Evolutionary conservation across 2,888 invertebrate species (phyloP).

Genomic region (Dicroscelio sp.): DNA sequence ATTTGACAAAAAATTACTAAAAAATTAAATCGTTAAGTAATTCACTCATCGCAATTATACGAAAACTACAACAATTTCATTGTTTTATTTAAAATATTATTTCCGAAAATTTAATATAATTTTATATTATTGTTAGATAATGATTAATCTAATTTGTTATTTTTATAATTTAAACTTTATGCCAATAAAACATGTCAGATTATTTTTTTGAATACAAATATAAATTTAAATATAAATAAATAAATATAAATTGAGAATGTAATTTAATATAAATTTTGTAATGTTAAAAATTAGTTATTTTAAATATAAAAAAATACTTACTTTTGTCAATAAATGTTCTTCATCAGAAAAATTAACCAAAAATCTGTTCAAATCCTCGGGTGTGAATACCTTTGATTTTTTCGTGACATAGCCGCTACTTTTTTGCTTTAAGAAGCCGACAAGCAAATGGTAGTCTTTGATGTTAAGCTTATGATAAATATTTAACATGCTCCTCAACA

Average conservation of each 20-base stretch:
- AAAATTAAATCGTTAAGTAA: no score
- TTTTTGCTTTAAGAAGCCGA: conserved; percentile 24
- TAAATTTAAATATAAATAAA: no score
- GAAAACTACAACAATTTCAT: no score
- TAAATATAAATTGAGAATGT: neutral
- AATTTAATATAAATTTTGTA: neutral
- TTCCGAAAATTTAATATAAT: no score
- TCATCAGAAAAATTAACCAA: neutral
- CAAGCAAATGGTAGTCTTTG: neutral
- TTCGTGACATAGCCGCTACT: conserved; percentile 17
- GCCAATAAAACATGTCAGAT: no score
- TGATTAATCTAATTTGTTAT: no score
- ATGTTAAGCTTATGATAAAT: conserved; percentile 25
- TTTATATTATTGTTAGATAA: no score
- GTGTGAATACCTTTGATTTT: conserved; percentile 23
- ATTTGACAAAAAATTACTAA: no score
- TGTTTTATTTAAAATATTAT: no score
- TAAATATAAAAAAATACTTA: neutral
- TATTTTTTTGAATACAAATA: no score
- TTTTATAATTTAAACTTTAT: no score
- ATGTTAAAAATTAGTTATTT: neutral
- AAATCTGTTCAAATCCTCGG: conserved; percentile 9
- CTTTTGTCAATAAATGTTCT: conserved; percentile 9
- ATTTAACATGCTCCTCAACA: conserved; percentile 21
- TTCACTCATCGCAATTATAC: no score